These are phyloP conservation scores for Okamejei kenojei DNA, from an alignment of 2,797 vertebrate genomes.

Conservation along the genomic window DNA sequence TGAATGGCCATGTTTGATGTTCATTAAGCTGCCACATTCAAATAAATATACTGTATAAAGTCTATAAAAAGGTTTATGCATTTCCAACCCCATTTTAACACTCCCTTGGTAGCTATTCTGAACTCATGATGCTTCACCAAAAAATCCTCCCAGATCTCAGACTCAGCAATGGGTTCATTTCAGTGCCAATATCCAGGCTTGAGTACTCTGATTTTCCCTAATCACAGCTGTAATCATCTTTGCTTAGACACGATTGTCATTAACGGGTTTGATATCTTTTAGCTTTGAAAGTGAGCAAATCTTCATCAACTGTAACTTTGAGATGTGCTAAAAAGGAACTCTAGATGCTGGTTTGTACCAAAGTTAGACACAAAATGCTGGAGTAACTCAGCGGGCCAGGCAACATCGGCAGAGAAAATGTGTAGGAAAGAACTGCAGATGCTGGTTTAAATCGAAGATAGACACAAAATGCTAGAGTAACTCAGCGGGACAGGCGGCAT, in stretches of 20 bases:
- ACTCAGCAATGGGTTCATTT: not conserved
- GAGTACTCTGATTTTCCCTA: not conserved
- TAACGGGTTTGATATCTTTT: not conserved
- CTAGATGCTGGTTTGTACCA: too few relatives aligned
- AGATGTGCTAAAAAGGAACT: too few relatives aligned
- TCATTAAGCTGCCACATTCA: conserved; percentile 8
- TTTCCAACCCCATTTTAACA: not conserved
- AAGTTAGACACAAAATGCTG: too few relatives aligned
- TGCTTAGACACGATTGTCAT: not conserved
- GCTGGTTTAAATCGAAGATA: too few relatives aligned
- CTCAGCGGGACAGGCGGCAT: too few relatives aligned
- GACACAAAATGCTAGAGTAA: too few relatives aligned
- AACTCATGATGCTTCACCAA: not conserved
- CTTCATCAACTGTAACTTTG: not conserved
- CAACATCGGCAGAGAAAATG: too few relatives aligned
- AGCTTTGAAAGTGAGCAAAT: not conserved
- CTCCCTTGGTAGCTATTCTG: not conserved
- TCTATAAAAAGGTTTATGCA: not conserved
- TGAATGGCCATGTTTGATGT: not conserved
- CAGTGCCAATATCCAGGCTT: not conserved
- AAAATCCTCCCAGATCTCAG: not conserved
- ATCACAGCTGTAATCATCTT: not conserved
- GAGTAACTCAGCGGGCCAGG: too few relatives aligned
- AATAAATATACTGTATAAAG: not conserved
- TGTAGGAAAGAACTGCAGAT: too few relatives aligned